Percentiles rank a stretch among this genome's conserved stretches.
These are phyloP conservation scores for Polypedilum pembai DNA, from an alignment of 1,140 invertebrate genomes.

Conservation along the genomic window DNA sequence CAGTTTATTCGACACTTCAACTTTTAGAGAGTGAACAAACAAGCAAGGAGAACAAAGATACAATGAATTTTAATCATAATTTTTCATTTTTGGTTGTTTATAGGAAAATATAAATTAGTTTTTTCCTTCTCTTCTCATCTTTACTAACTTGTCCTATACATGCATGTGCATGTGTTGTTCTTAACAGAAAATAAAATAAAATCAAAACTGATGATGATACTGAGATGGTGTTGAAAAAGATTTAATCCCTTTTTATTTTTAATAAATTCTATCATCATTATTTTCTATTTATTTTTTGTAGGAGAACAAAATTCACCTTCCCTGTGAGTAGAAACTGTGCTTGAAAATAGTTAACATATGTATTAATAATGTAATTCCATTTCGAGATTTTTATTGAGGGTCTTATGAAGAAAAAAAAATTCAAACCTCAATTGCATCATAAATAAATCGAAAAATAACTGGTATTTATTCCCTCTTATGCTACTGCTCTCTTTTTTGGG, in stretches of 20 bases:
- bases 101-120: constrained; percentile 26
- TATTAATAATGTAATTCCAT: constrained; percentile 4
- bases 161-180: no score
- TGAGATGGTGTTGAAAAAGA: not conserved
- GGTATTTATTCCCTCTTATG: not conserved
- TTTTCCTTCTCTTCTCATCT: not conserved
- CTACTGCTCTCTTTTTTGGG: not conserved
- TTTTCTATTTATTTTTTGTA: constrained; percentile 25
- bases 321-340: not conserved
- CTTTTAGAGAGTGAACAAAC: not conserved
- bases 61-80: constrained; percentile 28
- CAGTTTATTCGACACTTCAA: not conserved
- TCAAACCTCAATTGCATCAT: constrained; percentile 22
- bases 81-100: constrained; percentile 23
- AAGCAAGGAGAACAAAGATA: not conserved
- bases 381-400: constrained; percentile 1
- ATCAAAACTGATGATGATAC: no score
- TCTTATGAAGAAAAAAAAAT: not conserved
- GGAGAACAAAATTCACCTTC: not conserved
- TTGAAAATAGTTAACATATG: constrained; percentile 19
- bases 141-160: no score
- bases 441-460: constrained; percentile 27
- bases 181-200: no score
- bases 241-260: constrained; percentile 19
- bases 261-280: constrained; percentile 22